phyloP scores from a whole-genome alignment of 2,888 invertebrate genomes.

The Tortricodes alternella region DNA sequence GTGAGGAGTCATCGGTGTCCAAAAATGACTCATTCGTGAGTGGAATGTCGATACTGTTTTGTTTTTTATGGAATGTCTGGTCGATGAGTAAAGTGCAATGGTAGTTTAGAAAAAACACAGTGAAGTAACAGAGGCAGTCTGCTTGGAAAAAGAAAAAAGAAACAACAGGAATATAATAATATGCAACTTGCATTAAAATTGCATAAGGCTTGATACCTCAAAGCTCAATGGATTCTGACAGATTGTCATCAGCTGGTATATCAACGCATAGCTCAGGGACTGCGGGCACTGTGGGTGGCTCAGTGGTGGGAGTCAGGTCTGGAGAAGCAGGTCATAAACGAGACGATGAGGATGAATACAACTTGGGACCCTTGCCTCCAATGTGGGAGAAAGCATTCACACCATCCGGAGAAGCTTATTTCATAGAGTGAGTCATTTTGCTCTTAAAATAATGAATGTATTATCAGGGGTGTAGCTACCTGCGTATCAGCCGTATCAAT shows the following conservation, averaged over 20 bases:
- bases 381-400: slow-evolving; percentile 99
- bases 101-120: neutral
- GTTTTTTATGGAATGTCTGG: slow-evolving; percentile 70
- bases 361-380: slow-evolving; percentile 94
- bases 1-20: slow-evolving; percentile 56
- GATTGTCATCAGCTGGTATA: slow-evolving; percentile 75
- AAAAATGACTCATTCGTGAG: slow-evolving; percentile 76
- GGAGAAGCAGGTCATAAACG: slow-evolving; percentile 67
- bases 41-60: slow-evolving; percentile 70
- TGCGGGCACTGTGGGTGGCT: slow-evolving; percentile 73
- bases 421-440: slow-evolving; percentile 91
- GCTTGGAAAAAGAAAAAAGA: neutral
- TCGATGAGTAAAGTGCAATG: slow-evolving; percentile 62
- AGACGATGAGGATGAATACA: slow-evolving; percentile 87
- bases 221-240: slow-evolving; percentile 75
- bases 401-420: slow-evolving; percentile 98
- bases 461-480: too few species aligned
- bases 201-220: slow-evolving; percentile 59
- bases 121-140: neutral
- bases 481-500: too few species aligned
- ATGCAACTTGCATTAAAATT: slow-evolving; percentile 5
- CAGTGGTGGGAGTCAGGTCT: slow-evolving; percentile 72
- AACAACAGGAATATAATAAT: neutral
- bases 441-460: neutral
- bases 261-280: slow-evolving; percentile 78